A percentile compares a stretch with the other conserved stretches of the same genome.
phyloP scores from a whole-genome alignment of 2,888 invertebrate genomes.

The Choristoneura rosaceana region DNA sequence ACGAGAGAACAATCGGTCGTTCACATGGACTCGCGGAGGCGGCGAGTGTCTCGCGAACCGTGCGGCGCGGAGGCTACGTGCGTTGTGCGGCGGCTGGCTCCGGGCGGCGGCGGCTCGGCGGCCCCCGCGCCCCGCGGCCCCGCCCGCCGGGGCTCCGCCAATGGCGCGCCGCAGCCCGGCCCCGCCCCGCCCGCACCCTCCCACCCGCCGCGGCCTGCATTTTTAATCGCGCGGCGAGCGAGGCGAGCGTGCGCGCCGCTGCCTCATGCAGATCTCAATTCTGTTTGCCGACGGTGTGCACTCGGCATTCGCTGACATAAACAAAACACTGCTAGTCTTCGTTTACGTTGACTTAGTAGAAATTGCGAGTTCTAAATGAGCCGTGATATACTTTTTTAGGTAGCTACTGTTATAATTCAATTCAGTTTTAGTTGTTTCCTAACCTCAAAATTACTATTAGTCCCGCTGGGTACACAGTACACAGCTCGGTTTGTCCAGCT shows the following conservation, averaged over 20 bases:
- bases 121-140: constrained; percentile 64
- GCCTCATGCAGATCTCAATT: constrained; percentile 80
- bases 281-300: constrained; percentile 82
- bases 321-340: constrained; percentile 54
- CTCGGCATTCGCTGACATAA: constrained; percentile 71
- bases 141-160: constrained; percentile 44
- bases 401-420: not conserved
- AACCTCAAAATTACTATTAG: constrained; percentile 25
- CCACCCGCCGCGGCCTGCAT: constrained; percentile 80
- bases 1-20: constrained; percentile 80
- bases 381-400: not conserved
- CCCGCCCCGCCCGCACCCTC: constrained; percentile 50
- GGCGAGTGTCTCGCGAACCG: constrained; percentile 76
- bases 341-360: constrained; percentile 23
- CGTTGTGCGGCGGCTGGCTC: constrained; percentile 78
- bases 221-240: constrained; percentile 82
- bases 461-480: constrained; percentile 6
- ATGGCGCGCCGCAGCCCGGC: constrained; percentile 41
- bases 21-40: constrained; percentile 84
- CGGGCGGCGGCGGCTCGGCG: constrained; percentile 68
- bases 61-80: constrained; percentile 80
- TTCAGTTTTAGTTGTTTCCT: constrained; percentile 17
- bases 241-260: constrained; percentile 73
- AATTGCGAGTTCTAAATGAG: not conserved
- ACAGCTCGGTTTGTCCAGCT: constrained; percentile 56